These are phyloP conservation scores for Pogoniulus pusillus DNA, from an alignment of 2,797 vertebrate species.

Conservation along the genomic window DNA sequence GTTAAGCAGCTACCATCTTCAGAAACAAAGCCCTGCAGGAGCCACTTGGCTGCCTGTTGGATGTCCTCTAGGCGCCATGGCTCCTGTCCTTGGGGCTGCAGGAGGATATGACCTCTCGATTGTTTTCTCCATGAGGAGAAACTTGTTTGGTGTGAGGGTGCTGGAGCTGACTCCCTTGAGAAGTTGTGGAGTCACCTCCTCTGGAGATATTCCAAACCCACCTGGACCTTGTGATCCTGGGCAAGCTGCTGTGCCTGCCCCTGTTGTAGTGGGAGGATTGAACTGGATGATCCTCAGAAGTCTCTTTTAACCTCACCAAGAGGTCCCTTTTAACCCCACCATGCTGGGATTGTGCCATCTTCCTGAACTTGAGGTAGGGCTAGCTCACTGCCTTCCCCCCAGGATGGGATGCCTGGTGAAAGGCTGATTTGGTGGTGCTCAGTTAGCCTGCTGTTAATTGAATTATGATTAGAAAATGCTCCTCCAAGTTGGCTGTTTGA, in stretches of 20 bases:
- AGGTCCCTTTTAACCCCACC: too few species aligned
- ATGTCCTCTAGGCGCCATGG: too few species aligned
- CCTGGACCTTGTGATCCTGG: too few species aligned
- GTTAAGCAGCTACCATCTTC: not conserved
- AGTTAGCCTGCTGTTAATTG: not conserved
- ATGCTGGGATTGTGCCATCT: not conserved
- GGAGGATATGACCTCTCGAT: not conserved
- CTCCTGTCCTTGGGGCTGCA: rapidly evolving
- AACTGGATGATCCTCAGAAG: too few species aligned
- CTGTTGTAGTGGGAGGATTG: too few species aligned
- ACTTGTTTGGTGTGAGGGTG: not conserved
- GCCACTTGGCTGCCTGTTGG: not conserved
- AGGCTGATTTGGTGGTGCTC: not conserved
- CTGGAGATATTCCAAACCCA: too few species aligned
- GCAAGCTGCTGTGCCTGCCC: too few species aligned
- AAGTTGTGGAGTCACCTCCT: too few species aligned
- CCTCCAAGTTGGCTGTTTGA: not conserved
- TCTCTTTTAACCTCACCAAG: too few species aligned
- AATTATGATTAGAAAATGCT: not conserved
- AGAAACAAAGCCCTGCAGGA: rapidly evolving
- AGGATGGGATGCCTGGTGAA: not conserved
- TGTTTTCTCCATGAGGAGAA: not conserved
- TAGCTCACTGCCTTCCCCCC: not conserved
- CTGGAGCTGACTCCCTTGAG: too few species aligned
- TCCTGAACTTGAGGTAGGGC: not conserved